phyloP scores from a whole-genome alignment of 2,113 vertebrate genomes.

The Heliornis fulica region DNA sequence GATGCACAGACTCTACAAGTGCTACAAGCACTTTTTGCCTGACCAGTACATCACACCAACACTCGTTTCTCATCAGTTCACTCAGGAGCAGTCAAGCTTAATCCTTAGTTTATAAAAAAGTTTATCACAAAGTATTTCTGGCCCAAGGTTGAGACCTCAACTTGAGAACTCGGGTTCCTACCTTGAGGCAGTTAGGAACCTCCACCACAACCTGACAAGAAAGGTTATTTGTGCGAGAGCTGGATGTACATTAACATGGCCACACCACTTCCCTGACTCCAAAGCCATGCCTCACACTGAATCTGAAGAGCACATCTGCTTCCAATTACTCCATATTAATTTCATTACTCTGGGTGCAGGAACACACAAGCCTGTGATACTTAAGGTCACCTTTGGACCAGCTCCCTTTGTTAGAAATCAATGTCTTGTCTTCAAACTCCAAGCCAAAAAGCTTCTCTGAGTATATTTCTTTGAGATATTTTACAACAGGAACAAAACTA shows the following conservation, averaged over 20 bases:
- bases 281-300: accelerated
- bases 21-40: not conserved
- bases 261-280: not conserved
- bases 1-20: not conserved
- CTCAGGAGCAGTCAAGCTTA: not conserved
- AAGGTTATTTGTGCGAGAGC: not conserved
- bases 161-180: not conserved
- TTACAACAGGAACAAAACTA: not conserved
- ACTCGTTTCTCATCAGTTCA: accelerated
- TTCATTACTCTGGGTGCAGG: not conserved
- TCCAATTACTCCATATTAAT: accelerated
- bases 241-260: not conserved
- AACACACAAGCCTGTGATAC: accelerated
- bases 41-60: not conserved
- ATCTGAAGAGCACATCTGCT: not conserved
- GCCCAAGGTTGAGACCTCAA: not conserved
- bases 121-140: not conserved
- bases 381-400: too few relatives aligned
- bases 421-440: not conserved
- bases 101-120: not conserved
- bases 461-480: not conserved
- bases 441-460: not conserved
- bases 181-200: not conserved
- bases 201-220: not conserved
- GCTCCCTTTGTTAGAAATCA: not conserved